These are phyloP conservation scores for Papilio demoleus DNA, from an alignment of 2,888 invertebrate species.

Conservation along the genomic window DNA sequence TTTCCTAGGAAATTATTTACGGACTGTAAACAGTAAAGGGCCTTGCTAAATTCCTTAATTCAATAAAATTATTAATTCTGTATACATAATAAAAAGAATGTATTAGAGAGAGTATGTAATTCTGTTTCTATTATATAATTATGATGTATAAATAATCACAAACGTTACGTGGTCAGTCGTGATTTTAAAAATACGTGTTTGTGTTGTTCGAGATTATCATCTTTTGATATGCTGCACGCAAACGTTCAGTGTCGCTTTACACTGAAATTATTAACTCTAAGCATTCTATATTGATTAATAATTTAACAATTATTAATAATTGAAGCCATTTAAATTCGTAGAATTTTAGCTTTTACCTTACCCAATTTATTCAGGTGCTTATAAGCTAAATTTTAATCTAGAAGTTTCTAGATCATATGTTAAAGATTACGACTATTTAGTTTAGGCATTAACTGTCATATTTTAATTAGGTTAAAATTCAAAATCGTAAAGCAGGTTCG, in stretches of 20 bases:
- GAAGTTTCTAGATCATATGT: neutral
- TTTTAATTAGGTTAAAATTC: neutral
- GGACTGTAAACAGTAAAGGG: too few relatives aligned
- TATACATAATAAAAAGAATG: too few relatives aligned
- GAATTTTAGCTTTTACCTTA: too few relatives aligned
- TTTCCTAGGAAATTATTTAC: too few relatives aligned
- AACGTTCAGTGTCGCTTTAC: neutral
- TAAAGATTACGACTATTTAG: too few relatives aligned
- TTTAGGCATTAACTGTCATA: neutral
- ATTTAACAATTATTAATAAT: conserved; percentile 4
- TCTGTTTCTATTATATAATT: neutral
- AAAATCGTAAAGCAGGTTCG: neutral
- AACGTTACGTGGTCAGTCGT: conserved; percentile 14
- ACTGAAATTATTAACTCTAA: conserved; percentile 9
- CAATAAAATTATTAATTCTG: too few relatives aligned
- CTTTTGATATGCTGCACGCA: conserved; percentile 2
- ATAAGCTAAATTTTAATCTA: too few relatives aligned
- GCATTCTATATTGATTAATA: neutral
- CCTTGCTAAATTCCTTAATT: too few relatives aligned
- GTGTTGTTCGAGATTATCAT: conserved; percentile 5
- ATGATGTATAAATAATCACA: conserved; percentile 21
- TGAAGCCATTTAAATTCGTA: neutral
- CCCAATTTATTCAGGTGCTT: too few relatives aligned
- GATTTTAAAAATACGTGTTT: conserved; percentile 25
- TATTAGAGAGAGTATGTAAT: too few relatives aligned